Evolutionary conservation across 1,140 invertebrate species (phyloP).

Genomic region (Kradibia gibbosae): DNA sequence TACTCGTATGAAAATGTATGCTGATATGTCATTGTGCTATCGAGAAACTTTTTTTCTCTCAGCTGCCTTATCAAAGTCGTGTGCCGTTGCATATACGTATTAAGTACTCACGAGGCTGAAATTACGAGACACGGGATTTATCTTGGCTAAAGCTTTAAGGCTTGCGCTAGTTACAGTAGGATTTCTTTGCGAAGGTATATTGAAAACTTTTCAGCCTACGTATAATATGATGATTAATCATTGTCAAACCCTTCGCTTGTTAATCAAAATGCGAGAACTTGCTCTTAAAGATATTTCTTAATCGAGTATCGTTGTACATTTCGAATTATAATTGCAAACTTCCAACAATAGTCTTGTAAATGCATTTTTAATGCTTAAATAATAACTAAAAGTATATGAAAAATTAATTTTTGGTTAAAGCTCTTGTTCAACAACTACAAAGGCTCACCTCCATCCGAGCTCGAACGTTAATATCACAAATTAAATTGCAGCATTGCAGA

Average conservation of each 20-base stretch:
- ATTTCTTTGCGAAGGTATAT: neutral
- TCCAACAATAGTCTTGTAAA: too few species aligned
- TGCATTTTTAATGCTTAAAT: too few species aligned
- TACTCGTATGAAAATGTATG: constrained; percentile 1
- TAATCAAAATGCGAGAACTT: too few species aligned
- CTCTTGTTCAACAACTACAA: too few species aligned
- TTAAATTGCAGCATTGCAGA: too few species aligned
- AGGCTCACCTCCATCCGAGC: too few species aligned
- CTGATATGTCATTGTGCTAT: neutral
- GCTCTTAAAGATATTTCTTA: too few species aligned
- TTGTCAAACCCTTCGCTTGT: neutral
- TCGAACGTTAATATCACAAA: too few species aligned
- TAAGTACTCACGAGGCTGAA: neutral
- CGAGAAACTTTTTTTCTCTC: neutral
- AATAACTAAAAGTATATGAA: too few species aligned
- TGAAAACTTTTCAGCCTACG: neutral
- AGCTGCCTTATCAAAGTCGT: neutral
- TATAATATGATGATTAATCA: neutral
- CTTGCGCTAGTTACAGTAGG: neutral
- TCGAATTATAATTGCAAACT: too few species aligned
- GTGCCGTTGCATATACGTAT: neutral
- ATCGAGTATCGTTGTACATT: too few species aligned
- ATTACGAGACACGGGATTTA: neutral
- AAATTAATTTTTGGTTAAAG: too few species aligned
- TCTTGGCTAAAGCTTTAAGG: neutral